Evolutionary conservation across 2,113 vertebrate species (phyloP).

Genomic region (Cygnus buccinator): DNA sequence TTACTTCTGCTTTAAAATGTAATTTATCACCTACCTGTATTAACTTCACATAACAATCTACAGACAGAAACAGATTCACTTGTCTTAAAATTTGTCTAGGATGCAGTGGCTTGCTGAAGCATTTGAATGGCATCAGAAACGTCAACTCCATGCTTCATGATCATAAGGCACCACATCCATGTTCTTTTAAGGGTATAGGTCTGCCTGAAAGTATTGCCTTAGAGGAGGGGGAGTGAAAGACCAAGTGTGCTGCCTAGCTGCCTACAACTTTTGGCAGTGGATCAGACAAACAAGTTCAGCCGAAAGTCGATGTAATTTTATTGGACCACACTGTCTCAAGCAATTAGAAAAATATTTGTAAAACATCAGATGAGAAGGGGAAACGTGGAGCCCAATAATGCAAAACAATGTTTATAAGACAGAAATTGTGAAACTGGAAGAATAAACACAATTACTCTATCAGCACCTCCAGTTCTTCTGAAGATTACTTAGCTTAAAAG

Average conservation of each 20-base stretch:
- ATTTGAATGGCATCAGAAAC: background rate
- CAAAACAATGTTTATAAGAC: constrained; percentile 78
- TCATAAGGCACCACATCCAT: background rate
- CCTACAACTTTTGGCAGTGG: constrained; percentile 78
- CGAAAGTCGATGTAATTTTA: constrained; percentile 81
- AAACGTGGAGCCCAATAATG: constrained; percentile 77
- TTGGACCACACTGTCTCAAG: constrained; percentile 83
- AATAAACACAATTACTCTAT: constrained; percentile 80
- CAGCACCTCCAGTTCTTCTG: constrained; percentile 80
- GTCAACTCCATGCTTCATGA: background rate
- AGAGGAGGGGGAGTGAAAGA: constrained; percentile 49
- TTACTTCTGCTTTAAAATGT: background rate
- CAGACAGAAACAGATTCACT: background rate
- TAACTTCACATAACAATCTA: background rate
- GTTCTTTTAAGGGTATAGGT: background rate
- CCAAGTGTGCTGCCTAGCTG: constrained; percentile 74
- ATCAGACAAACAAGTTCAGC: constrained; percentile 81
- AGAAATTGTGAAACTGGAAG: constrained; percentile 78
- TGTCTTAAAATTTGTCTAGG: constrained; percentile 11
- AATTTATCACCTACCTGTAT: background rate
- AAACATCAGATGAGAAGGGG: constrained; percentile 81
- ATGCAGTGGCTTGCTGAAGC: background rate
- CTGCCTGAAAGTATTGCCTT: constrained; percentile 19
- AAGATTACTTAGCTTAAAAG: constrained; percentile 69
- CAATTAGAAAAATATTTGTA: constrained; percentile 87